These are phyloP conservation scores for Brachyhypopomus gauderio DNA, from an alignment of 2,113 vertebrate genomes.

Conservation along the genomic window DNA sequence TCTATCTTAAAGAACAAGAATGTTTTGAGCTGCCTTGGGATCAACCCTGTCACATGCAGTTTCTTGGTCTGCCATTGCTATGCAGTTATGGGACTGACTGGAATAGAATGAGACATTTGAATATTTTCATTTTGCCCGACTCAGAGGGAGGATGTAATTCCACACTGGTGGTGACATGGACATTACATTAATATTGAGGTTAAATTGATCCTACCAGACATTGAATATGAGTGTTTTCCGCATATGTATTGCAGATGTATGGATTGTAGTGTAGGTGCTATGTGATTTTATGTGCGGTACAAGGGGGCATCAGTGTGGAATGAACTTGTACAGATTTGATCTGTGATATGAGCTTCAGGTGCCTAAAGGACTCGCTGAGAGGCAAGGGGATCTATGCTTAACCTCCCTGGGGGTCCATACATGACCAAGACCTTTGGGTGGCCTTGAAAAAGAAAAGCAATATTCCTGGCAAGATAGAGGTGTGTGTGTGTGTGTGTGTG, in stretches of 20 bases:
- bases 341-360: constrained; percentile 63
- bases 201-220: neutral
- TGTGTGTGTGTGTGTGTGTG: neutral
- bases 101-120: neutral
- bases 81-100: neutral
- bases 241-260: constrained; percentile 7
- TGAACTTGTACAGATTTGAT: constrained; percentile 70
- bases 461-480: constrained; percentile 59
- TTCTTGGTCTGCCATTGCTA: neutral
- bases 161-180: neutral
- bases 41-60: neutral
- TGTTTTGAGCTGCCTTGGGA: neutral
- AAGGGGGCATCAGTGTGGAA: constrained; percentile 49
- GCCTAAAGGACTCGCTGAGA: constrained; percentile 51
- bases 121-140: neutral
- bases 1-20: neutral
- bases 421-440: constrained; percentile 61
- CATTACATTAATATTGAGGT: neutral
- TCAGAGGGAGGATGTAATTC: neutral
- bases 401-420: constrained; percentile 17
- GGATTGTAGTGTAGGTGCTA: constrained; percentile 38
- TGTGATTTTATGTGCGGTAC: constrained; percentile 56
- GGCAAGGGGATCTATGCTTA: constrained; percentile 42
- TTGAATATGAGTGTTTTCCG: constrained; percentile 8
- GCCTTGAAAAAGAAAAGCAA: constrained; percentile 72